Conservation (phyloP, 1,140 invertebrate genomes). For the Drosophila sproati region DNA sequence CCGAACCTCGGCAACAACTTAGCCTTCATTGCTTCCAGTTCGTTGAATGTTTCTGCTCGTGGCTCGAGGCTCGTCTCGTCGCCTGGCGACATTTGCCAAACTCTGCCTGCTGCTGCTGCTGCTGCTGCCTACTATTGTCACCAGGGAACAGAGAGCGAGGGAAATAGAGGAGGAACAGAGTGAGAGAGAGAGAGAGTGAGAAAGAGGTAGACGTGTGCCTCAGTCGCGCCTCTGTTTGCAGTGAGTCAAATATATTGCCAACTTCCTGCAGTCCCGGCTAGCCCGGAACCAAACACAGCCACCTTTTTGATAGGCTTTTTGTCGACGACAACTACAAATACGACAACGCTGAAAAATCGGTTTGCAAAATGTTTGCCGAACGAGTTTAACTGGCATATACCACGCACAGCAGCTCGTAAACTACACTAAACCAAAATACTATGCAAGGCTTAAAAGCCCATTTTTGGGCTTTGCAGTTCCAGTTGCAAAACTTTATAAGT, state of each 20-base stretch:
- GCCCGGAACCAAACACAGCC: constrained; percentile 47
- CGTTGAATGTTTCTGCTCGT: constrained; percentile 52
- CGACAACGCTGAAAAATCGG: constrained; percentile 1
- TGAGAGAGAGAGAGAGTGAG: constrained; percentile 8
- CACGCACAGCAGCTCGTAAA: constrained; percentile 1
- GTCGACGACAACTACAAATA: constrained; percentile 32
- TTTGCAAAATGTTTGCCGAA: background rate
- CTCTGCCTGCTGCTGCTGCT: background rate
- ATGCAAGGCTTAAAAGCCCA: background rate
- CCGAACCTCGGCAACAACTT: constrained; percentile 74
- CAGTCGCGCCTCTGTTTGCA: constrained; percentile 74
- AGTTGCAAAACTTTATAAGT: background rate
- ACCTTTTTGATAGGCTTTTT: constrained; percentile 44
- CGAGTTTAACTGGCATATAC: constrained; percentile 14
- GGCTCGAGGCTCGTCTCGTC: constrained; percentile 4
- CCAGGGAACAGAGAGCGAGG: constrained; percentile 22
- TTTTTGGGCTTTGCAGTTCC: background rate
- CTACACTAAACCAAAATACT: background rate
- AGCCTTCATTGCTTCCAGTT: constrained; percentile 81
- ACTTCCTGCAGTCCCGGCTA: constrained; percentile 70
- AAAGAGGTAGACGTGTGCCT: constrained; percentile 45
- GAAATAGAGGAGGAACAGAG: background rate
- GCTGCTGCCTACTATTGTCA: constrained; percentile 31
- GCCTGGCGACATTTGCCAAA: constrained; percentile 32
- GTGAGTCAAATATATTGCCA: constrained; percentile 83